A percentile compares a stretch with the other conserved stretches of the same genome.
Conservation (phyloP, 2,888 invertebrate species). For the Xiphydria camelus region DNA sequence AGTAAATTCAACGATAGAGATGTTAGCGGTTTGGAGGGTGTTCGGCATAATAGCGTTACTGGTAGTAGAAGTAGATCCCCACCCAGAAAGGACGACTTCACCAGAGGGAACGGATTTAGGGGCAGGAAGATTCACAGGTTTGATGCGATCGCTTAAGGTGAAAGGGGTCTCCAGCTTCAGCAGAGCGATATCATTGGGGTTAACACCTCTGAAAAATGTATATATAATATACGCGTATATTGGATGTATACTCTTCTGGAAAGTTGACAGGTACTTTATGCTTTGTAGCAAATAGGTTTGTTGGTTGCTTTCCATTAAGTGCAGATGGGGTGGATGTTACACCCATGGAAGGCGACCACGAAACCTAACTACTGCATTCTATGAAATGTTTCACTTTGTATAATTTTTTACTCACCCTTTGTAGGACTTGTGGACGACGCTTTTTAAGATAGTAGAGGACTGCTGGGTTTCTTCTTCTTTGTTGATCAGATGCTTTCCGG, state of each 20-base stretch:
- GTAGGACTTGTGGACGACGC: conserved; percentile 48
- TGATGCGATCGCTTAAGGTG: conserved; percentile 60
- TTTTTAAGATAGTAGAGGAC: conserved; percentile 34
- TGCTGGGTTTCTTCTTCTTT: conserved; percentile 52
- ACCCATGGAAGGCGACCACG: no score
- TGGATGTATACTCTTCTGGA: no score
- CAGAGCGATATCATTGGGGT: conserved; percentile 70
- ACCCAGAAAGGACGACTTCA: conserved; percentile 63
- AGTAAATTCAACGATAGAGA: conserved; percentile 32
- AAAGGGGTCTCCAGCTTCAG: conserved; percentile 63
- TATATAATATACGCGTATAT: no score
- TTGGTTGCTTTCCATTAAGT: no score
- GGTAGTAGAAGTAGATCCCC: conserved; percentile 59
- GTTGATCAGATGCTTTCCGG: conserved; percentile 61
- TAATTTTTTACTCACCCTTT: conserved; percentile 34
- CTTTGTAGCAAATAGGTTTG: no score
- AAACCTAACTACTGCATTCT: no score
- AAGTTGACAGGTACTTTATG: no score
- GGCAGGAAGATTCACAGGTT: conserved; percentile 64
- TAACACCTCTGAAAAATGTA: conserved; percentile 54
- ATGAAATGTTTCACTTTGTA: no score
- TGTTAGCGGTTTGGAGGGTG: conserved; percentile 39
- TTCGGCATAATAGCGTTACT: conserved; percentile 26
- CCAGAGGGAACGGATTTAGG: conserved; percentile 62
- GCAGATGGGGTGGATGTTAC: no score